Evolutionary conservation across 2,113 vertebrate species (phyloP), one percentile per base, ranked within the genome.

Genomic region (Diglossa brunneiventris): DNA sequence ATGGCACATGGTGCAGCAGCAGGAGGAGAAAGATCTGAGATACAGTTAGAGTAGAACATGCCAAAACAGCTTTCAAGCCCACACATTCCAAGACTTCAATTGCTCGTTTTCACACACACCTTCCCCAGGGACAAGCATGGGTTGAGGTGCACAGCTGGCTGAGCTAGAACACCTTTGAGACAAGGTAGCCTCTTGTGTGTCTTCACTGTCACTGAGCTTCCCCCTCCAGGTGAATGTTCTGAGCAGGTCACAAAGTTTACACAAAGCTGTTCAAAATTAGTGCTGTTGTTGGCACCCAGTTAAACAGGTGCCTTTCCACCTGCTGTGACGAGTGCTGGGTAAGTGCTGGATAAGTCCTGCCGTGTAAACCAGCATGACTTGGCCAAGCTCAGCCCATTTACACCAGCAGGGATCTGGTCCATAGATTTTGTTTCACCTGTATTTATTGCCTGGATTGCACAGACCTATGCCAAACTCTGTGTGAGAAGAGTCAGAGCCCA

Each of bases 11-110:
- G 68, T 93, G 89, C 78, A 90, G 87, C 89, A 90, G 87, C 55
- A 95, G 83, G 41, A 95, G 83, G 53, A 94, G 50, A 94, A 85
- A 91, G 80, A 90, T 72, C 62, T 77, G 76, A 95, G 84, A 95
- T 80, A 33, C 88, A 77, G 93, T 92, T 83, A 96, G 94, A 74
- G 80, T 67, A 94, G 77, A 93, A 77, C 61, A 49, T 13, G 4
- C 37, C 94, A 90, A 88, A 90, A 77, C 46, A 92, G 68, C 83
- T 94, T 95, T 62, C 86, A 89, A 94, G 30, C 62, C 77, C 83
- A 66, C 68, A 68, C 37, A 50, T 53, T 93, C 49, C 18, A 78
- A 92, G 76, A 41, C 62, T 62, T 89, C 62, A 78, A 59, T 61
- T 75, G 92, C 64, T 86, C 52, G 15, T 88, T 90, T 93, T 74